Evolutionary conservation across 2,797 vertebrate genomes (phyloP), one percentile per base, ranked within the genome.

Genomic region (Notoglanidium macrostoma): DNA sequence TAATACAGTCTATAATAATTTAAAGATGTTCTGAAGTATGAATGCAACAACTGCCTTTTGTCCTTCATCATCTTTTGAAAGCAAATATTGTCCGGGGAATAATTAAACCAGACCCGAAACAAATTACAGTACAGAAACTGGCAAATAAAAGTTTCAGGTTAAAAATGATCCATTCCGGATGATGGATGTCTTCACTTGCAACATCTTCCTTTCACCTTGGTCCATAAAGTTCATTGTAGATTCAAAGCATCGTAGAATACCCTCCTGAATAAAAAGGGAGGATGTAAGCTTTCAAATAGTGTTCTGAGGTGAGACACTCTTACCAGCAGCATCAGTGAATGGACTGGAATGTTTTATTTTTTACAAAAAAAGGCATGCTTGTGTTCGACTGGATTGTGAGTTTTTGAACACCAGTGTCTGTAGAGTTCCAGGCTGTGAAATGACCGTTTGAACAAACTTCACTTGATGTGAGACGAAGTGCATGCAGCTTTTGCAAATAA

Each of bases 1-100:
- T n/a, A n/a, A n/a, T 93, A 95, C 93, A 95, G 93, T 95, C 91
- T 87, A 92, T 93, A 95, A 94, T 96, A 95, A 96, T 95, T 96
- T 96, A 95, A 94, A 94, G 90, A 93, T 92, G 93, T 94, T 93
- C 92, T 92, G 89, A 92, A 89, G 76, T 89, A 89, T 89, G 87
- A 92, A 91, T 87, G 4, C 78, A 81, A 88, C 88, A 87, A 88
- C 88, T 90, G 91, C 92, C 91, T 92, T 93, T 89, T 87, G 89
- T 93, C 91, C 87, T 88, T 93, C 92, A 84, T 85, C 89, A 49
- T 91, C 87, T 90, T 89, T 87, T 90, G 86, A 91, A 82, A 92
- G 83, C 90, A 87, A 88, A 88, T 91, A 89, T 92, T 91, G 89
- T 94, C 93, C 92, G 88, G 82, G 86, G 65, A 84, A 93, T 88